Evolutionary conservation across 2,797 vertebrate genomes (phyloP), one percentile per base, ranked within the genome.

Genomic region (Pantherophis alleghaniensis): DNA sequence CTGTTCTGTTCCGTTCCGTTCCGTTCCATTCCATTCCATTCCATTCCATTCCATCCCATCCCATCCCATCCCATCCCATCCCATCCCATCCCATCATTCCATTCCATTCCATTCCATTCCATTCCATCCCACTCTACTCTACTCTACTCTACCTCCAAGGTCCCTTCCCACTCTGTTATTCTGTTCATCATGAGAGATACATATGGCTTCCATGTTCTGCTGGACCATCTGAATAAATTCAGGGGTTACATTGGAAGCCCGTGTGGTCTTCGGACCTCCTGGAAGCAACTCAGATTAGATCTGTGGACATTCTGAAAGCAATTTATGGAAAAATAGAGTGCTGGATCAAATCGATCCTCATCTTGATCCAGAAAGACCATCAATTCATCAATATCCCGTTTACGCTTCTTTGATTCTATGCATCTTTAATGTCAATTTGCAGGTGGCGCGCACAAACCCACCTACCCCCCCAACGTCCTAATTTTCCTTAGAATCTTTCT

Each of bases 1-100:
- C 47, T 47, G 1, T 1, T 47, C 47, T 47, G 1, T 5, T 47
- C 47, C 6, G 6, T 5, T 6, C 47, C 1, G 6, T 5, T 2
- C 37, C 2, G 2, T 37, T 2, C 37, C 37, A 2, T 37, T 2
- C 37, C 37, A 37, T 37, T 2, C 37, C 37, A 37, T 37, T 2
- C 37, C 37, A 37, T 37, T 2, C 47, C 47, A 47, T 47, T 1
- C 47, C 47, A 47, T 7, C 47, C 32, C 32, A 32, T 32, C 32
- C 32, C 32, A 32, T 47, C 6, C 47, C 47, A 47, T 47, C 6
- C 47, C 47, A 47, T 47, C 6, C 47, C 47, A 47, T 47, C 6
- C 47, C 47, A 47, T 47, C 47, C 47, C 47, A 47, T 47, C 47
- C 47, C 47, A 47, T 47, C 47, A 47, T 47, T 47, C 47, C 47